Evolutionary conservation across 2,888 invertebrate species (phyloP), one percentile per base, ranked within the genome.

Genomic region (Acleris cristana): DNA sequence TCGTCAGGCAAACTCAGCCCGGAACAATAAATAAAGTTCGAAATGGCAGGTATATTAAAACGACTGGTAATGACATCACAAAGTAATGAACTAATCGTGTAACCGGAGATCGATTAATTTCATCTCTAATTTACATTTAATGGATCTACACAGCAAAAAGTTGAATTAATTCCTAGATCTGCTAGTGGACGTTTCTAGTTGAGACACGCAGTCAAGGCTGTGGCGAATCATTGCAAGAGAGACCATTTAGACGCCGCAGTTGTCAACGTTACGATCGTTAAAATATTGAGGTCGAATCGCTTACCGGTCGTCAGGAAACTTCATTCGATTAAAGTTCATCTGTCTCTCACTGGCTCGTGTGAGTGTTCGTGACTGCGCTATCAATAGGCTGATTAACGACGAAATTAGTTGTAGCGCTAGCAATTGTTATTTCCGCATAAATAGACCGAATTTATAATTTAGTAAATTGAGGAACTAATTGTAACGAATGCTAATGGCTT

Each of bases 41-140:
- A 53, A 34, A 53, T n/a, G 53, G 12, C 63, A 63, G 48, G 67
- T 63, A 58, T 26, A 51, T 18, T 21, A 45, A 45, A 48, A 12
- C 19, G 44, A 52, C 12, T 59, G 30, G 60, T 54, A 65, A 60
- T 60, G 34, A 19, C 44, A 60, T 60, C 60, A 53, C 64, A 61
- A 54, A 73, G 70, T 76, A 75, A 73, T 73, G 70, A 71, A 64
- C 62, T 73, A 76, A 78, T 84, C 83, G 81, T 81, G 80, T 70
- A 72, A 69, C 72, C 74, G 75, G 73, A 77, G 76, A 79, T 78
- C 76, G 79, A 82, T 81, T 80, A 79, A 83, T 81, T 84, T 82
- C 79, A 81, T 81, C 79, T 79, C 73, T 80, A 80, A 84, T 83
- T 84, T 81, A 80, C 78, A 80, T 83, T 82, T 79, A 81, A 83